Evolutionary conservation across 2,797 vertebrate genomes (phyloP).

Genomic region (Clarias pachynema): DNA sequence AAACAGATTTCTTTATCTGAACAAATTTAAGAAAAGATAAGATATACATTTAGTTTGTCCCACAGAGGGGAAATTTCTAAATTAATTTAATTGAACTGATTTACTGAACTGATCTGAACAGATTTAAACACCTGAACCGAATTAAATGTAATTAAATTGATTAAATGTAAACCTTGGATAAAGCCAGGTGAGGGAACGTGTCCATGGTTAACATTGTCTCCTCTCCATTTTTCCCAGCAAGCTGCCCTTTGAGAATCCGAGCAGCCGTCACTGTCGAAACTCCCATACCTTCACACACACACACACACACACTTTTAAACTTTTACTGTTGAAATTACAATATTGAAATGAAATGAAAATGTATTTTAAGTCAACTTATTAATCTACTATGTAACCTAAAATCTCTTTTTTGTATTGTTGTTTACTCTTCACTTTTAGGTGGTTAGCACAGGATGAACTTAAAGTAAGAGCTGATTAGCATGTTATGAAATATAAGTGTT

Average conservation of each 20-base stretch:
- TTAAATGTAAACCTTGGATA: constrained; percentile 75
- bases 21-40: neutral
- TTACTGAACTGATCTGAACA: neutral
- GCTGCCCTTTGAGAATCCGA: constrained; percentile 79
- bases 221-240: constrained; percentile 70
- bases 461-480: neutral
- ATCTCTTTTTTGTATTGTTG: neutral
- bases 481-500: neutral
- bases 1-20: neutral
- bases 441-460: neutral
- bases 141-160: neutral
- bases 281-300: constrained; percentile 74
- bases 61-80: too few species aligned
- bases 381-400: neutral
- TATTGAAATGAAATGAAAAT: neutral
- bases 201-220: constrained; percentile 79
- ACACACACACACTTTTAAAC: constrained; percentile 14
- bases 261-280: constrained; percentile 78
- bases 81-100: neutral
- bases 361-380: neutral
- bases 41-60: too few species aligned
- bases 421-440: too few species aligned
- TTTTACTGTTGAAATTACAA: neutral
- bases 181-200: constrained; percentile 75
- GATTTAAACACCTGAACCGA: neutral